These are phyloP conservation scores for Sarcophaga variegata DNA, from an alignment of 2,888 invertebrate genomes.

Conservation along the genomic window DNA sequence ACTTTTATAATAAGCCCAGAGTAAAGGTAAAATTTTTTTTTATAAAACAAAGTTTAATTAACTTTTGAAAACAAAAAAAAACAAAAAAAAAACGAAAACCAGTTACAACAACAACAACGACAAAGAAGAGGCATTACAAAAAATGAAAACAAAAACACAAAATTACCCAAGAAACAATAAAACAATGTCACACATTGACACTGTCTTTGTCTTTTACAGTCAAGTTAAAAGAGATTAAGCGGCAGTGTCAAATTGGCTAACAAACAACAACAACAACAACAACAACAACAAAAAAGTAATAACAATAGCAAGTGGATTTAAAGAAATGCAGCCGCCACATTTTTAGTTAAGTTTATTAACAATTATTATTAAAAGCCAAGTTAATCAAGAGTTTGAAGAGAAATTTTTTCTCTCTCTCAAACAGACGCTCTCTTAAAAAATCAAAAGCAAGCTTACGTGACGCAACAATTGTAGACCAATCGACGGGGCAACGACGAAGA, in stretches of 20 bases:
- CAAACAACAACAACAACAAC: background rate
- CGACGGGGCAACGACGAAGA: background rate
- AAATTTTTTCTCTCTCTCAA: background rate
- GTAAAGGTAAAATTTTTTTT: background rate
- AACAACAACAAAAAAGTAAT: background rate
- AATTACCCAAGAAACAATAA: background rate
- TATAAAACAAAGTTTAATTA: too few relatives aligned
- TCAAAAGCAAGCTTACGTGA: conserved; percentile 43
- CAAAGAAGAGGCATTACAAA: background rate
- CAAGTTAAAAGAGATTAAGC: conserved; percentile 2
- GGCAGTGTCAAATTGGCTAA: conserved; percentile 15
- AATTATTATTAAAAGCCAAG: background rate
- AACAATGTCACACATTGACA: conserved; percentile 34
- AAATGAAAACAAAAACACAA: background rate
- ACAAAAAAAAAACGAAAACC: too few relatives aligned
- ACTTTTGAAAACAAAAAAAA: too few relatives aligned
- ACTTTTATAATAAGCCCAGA: background rate
- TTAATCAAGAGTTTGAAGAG: conserved; percentile 16
- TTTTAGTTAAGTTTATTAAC: background rate
- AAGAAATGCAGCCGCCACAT: conserved; percentile 10
- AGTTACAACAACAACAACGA: background rate
- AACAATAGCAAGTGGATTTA: conserved; percentile 41
- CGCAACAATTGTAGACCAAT: conserved; percentile 14
- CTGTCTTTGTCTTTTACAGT: background rate
- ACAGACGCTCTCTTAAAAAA: conserved; percentile 29